These are phyloP conservation scores for Lepidurus arcticus DNA, from an alignment of 1,140 invertebrate species.

Conservation along the genomic window DNA sequence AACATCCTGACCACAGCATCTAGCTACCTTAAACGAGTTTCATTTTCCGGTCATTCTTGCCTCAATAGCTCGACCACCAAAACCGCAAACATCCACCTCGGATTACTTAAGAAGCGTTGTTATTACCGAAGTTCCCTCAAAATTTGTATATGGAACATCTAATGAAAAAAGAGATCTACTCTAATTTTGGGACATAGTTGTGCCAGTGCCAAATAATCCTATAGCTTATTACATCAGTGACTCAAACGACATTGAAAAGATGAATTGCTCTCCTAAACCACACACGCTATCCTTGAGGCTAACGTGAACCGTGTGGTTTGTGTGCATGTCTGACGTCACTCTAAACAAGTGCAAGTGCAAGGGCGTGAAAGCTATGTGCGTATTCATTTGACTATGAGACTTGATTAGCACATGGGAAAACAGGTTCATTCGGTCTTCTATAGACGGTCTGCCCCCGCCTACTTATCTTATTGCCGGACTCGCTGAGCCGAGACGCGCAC, in stretches of 20 bases:
- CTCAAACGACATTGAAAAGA: background rate
- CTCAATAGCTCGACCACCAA: background rate
- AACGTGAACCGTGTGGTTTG: constrained; percentile 1
- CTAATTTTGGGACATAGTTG: background rate
- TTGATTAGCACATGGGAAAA: background rate
- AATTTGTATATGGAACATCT: background rate
- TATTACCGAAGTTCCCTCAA: no score
- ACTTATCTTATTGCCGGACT: background rate
- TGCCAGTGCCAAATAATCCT: background rate
- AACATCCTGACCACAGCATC: constrained; percentile 18
- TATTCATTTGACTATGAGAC: background rate
- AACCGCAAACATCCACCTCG: background rate
- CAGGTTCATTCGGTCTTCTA: background rate
- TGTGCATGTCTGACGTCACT: background rate
- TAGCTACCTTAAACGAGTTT: background rate
- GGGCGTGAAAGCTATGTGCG: background rate
- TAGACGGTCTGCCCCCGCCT: background rate
- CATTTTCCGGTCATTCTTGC: background rate
- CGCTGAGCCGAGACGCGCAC: background rate
- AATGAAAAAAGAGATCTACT: background rate
- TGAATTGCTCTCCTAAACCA: background rate
- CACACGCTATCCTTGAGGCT: background rate
- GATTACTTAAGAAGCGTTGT: background rate
- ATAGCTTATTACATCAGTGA: background rate
- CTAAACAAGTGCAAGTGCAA: constrained; percentile 4